Base-by-base conservation (phyloP, 92 coral and sea anemone genomes). In the Muricea muricata region DNA sequence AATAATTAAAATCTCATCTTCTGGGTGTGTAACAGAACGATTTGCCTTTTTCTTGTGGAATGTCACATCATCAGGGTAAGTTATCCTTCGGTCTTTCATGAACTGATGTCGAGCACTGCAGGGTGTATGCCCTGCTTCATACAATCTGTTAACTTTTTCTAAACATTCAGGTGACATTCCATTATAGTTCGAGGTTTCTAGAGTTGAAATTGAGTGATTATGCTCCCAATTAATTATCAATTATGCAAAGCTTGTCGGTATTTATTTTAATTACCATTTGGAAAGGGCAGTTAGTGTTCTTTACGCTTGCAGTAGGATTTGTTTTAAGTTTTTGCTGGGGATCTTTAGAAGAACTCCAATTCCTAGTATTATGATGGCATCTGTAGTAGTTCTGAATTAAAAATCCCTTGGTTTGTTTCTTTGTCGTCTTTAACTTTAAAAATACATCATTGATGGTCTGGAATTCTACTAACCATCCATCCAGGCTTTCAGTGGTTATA, bases 101-200 rank as follows among this genome's bases (percentile, higher is more conserved):
- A 84, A 88, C 57, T 84, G 89, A 84, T 88, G 88, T 21, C 88
- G 85, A 46, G 92, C 92, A 75, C 90, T 75, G 21, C 92, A 88
- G 65, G 94, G 90, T 29, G 94, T 91, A 52, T 80, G 88, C 5
- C 92, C 94, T 80, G 84, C 46, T 87, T 91, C 90, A 88, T 70
- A 91, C 87, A 91, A 87, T 71, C 78, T 77, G 72, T 78, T 79
- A 61, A 52, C 26, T 78, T 63, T 72, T 66, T 79, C 71, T 6
- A 65, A 65, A 31, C 78, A 40, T 42, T 6, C 85, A 0, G 78
- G 23, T 20, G 85, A 81, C 35, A 81, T 54, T 13, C 66, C 65
- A 12, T 65, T 21, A 29, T 65, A 65, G 66, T 81, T 79, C 21
- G 85, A 65, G n/a, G 78, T 48, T 46, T 81, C 85, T 42, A 81